A percentile compares a stretch with the other conserved stretches of the same genome.
phyloP scores from a whole-genome alignment of 2,113 vertebrate species.

The Brienomyrus longianalis region DNA sequence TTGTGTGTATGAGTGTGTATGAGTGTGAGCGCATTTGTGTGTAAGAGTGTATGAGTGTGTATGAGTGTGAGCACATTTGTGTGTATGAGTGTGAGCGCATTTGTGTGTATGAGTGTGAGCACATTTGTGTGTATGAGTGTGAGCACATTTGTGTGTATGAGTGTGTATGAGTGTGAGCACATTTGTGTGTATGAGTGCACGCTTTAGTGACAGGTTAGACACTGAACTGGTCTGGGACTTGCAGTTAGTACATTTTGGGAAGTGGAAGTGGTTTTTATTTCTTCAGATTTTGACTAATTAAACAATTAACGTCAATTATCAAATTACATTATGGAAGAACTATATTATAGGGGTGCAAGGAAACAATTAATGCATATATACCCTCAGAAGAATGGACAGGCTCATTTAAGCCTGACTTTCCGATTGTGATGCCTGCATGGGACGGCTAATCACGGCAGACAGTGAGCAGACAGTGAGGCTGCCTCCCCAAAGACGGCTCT shows the following conservation, averaged over 20 bases:
- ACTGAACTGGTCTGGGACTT: not conserved
- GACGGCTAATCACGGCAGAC: not conserved
- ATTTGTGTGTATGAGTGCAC: not conserved
- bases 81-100: too few relatives aligned
- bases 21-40: too few relatives aligned
- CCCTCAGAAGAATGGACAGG: not conserved
- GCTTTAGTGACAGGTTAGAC: not conserved
- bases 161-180: not conserved
- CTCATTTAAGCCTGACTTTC: not conserved
- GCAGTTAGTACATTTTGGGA: not conserved
- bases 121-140: not conserved
- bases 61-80: too few relatives aligned
- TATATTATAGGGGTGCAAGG: not conserved
- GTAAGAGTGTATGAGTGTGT: too few relatives aligned
- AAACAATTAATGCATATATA: not conserved
- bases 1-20: too few relatives aligned
- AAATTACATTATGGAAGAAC: not conserved
- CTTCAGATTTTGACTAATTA: not conserved
- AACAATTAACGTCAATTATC: not conserved
- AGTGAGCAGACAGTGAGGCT: not conserved
- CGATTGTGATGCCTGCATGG: not conserved
- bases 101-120: not conserved
- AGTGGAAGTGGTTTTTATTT: not conserved
- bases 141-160: too few relatives aligned
- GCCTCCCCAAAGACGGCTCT: not conserved